Evolutionary conservation across 2,888 invertebrate genomes (phyloP), one percentile per base, ranked within the genome.

Genomic region (Lacanobia oleracea): DNA sequence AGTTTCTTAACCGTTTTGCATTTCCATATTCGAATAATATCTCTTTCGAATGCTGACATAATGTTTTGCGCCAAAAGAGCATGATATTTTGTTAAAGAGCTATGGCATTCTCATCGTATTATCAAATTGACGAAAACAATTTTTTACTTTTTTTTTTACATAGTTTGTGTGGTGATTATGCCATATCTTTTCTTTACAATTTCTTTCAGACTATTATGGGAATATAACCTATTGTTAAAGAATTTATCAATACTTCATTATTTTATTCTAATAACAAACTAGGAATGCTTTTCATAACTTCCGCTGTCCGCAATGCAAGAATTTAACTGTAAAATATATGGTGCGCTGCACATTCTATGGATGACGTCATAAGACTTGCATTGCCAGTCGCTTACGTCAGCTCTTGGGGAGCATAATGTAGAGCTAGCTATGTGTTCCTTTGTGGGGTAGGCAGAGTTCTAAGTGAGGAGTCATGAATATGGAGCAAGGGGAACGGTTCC

Each of bases 311-410:
- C 63, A 56, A 33, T 56, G 40, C 16, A 50, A 63, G 45, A 78
- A 79, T 63, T 57, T 37, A 9, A 50, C 51, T 69, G 33, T 50
- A 27, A 27, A 62, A 51, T 56, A 62, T 37, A 33, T 21, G 51
- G 54, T 45, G 18, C 33, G 18, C 4, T 57, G 21, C 18, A 33
- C 12, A 66, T 33, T 57, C 43, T 16, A 33, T 16, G 12, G 2
- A 56, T 86, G 85, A 83, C 83, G 86, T 76, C 77, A 84, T 60
- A 67, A 83, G 80, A 84, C 60, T 18, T 83, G 79, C 80, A 86
- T 86, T 67, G 77, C 67, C 73, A 72, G 84, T 60, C 74, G 74
- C 50, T 86, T 79, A 79, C 82, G 75, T 88, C 86, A 88, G 69
- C 75, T 74, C 67, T 75, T 74, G 51, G 40, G 1, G 33, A 40